phyloP scores from a whole-genome alignment of 92 coral and sea anemone species.

The Siderastrea siderea region DNA sequence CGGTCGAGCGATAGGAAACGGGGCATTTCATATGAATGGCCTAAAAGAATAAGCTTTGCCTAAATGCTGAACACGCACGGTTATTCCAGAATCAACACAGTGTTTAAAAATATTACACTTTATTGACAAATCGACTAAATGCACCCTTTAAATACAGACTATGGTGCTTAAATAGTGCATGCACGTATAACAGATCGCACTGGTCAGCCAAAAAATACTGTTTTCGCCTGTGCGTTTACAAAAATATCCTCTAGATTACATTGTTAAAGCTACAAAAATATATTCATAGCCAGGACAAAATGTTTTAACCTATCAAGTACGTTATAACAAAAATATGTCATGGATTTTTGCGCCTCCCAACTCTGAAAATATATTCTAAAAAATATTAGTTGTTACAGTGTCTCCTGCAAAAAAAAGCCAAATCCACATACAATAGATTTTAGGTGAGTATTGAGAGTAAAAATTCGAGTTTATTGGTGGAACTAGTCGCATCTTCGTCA shows the following conservation, averaged over 20 bases:
- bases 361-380: not conserved
- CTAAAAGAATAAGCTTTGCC: too few species aligned
- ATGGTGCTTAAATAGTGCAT: conserved; percentile 46
- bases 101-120: conserved; percentile 8
- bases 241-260: too few species aligned
- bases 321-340: not conserved
- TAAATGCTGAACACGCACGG: not conserved
- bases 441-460: too few species aligned
- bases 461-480: too few species aligned
- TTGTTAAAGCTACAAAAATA: too few species aligned
- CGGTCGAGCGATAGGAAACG: too few species aligned
- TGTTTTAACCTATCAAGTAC: not conserved
- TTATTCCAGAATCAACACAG: not conserved
- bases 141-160: conserved; percentile 54
- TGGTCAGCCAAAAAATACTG: conserved; percentile 3
- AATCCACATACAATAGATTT: too few species aligned
- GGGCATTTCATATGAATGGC: too few species aligned
- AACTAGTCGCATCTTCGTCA: too few species aligned
- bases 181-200: conserved; percentile 20
- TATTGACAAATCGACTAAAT: conserved; percentile 44
- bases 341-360: not conserved
- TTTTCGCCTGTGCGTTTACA: conserved; percentile 3
- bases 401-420: too few species aligned
- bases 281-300: not conserved
- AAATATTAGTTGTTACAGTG: too few species aligned